Base-by-base conservation (phyloP, 2,888 invertebrate genomes). In the Tigriopus californicus region DNA sequence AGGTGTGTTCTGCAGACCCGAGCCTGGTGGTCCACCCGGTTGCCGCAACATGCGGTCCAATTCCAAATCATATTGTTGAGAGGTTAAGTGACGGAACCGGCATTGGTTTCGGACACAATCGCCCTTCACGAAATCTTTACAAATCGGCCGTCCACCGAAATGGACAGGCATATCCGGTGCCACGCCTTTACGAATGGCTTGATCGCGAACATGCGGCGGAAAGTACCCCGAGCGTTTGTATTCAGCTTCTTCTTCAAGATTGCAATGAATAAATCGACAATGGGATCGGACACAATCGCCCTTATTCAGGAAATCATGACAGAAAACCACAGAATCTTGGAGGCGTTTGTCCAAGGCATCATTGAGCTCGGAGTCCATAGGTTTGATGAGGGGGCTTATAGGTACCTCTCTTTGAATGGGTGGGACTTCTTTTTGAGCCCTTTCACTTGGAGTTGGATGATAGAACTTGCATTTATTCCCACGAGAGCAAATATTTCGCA, bases 221-320 rank as follows among this genome's bases (percentile, higher is more conserved):
- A 87, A 73, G 67, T 82, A 80, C 1, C 85, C 85, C 12, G 80
- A 81, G 55, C 76, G 75, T 64, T 81, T 77, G 65, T 80, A 82
- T 62, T 80, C 79, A 62, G 77, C 76, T 68, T 85, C 85, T 65
- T 82, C 82, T 66, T 80, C 80, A 18, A 81, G 75, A 1, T 80
- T 77, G 66, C 85, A 84, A 70, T 87, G 86, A 48, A 85, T 75
- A 68, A 85, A 85, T 66, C 80, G 80, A 67, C 85, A 85, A 61
- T 79, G 80, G 3, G 77, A 75, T 65, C 86, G 76, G n/a, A 77
- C 75, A 67, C 85, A 86, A 62, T 80, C 77, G 24, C 20, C 42
- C 48, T 78, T 79, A 69, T 86, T 86, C 71, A 85, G 85, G 65
- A 69, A 77, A 66, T 77, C 77, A 66, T 76, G 76, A 67, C 77